Base-by-base conservation (phyloP, 2,888 invertebrate genomes). In the Trachelus iudaicus region DNA sequence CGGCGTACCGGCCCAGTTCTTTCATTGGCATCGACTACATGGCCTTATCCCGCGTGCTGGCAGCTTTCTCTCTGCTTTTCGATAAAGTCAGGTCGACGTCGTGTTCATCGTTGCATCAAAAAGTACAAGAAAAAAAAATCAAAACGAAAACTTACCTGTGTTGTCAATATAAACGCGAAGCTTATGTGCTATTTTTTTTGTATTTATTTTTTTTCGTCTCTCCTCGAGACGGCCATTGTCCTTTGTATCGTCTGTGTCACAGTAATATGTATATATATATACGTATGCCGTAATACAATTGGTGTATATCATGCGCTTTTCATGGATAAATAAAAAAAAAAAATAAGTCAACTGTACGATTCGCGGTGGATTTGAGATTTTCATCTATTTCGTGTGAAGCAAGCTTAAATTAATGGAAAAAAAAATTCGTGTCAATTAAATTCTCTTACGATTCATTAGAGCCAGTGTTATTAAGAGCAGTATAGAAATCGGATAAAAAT, bases 81-180 rank as follows among this genome's bases (percentile, higher is more conserved):
- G 56, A 56, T 56, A 56, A 56, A 56, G 56, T 40, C 40, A 40
- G 15, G 15, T 76, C 76, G 77, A 71, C 35, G 31, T 73, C n/a
- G 74, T 40, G 68, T 75, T 30, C 68, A 71, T 56, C 56, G 56
- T 56, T 56, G 23, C 2, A 23, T 6, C 9, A 2, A 23, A 56
- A 56, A 56, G 56, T 56, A 56, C 9, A 23, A 23, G 33, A 2
- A 56, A 23, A 56, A 9, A 23, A 1, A 23, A 4, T 1, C 1
- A 40, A 40, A 40, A 23, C 23, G 40, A 6, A 56, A 15, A 15
- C 9, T 23, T 23, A 56, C 56, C 56, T 56, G 23, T 40, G 23
- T 56, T 56, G 56, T 9, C 56, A 23, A 9, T 23, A 56, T 23
- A 56, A 9, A 23, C 56, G 23, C 23, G 56, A 56, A 56, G 56